Evolutionary conservation across 2,888 invertebrate genomes (phyloP), one percentile per base, ranked within the genome.

Genomic region (Bombyx huttoni): DNA sequence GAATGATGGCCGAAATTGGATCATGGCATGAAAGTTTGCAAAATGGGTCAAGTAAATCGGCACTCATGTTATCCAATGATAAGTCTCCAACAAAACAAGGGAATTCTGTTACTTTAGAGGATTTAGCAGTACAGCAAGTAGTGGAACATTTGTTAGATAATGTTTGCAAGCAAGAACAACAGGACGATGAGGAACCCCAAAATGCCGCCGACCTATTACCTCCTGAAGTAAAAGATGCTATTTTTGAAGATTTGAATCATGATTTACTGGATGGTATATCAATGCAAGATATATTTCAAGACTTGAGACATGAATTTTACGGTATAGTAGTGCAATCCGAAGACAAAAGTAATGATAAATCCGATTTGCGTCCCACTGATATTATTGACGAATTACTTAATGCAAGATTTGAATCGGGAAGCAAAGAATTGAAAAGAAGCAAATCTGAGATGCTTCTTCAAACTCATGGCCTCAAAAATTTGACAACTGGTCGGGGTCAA

Each of bases 221-320:
- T n/a, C 95, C 95, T 0, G 96, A 96, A 84, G 90, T 95, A 3
- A 94, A 95, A 69, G 95, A 96, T 71, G 95, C 95, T 9, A 95
- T 96, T 70, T 94, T 95, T 65, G 94, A 95, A 84, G 96, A 96
- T 70, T 80, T 96, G 34, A 94, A 95, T 34, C 94, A 94, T 64
- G 95, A 95, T 70, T 84, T 95, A 52, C 79, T 95, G 34, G 95
- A 96, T 72, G 94, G 95, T 9, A 94, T 95, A 67, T 95, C 94
- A 1, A 94, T 95, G 91, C 93, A 95, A 78, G 95, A 96, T 68
- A 95, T 95, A 63, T 94, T 95, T 63, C 93, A 93, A 13, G 93
- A 94, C 67, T 83, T 91, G 53, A 92, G 91, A 67, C 90, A 88
- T 56, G 92, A 92, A 62, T 84, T 84, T 52, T 91, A 91, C 58